Percentiles rank a stretch among this genome's conserved stretches.
Evolutionary conservation across 2,113 vertebrate genomes (phyloP).

Genomic region (Nematolebias whitei): DNA sequence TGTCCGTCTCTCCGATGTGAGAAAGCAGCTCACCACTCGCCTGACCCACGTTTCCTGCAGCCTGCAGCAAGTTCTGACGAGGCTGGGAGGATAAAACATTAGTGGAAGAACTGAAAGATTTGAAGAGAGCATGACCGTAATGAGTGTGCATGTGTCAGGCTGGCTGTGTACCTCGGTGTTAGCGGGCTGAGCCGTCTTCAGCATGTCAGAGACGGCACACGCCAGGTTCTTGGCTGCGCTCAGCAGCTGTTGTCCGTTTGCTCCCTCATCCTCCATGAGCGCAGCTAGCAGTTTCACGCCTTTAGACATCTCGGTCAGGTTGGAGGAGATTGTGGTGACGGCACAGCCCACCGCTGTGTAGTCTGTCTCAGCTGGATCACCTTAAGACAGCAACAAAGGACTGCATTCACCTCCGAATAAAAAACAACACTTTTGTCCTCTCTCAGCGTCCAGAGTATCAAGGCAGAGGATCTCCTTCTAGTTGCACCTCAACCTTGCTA

Average conservation of each 20-base stretch:
- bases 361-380: slow-evolving; percentile 95
- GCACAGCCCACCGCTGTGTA: slow-evolving; percentile 97
- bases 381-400: slow-evolving; percentile 62
- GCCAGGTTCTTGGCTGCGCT: slow-evolving; percentile 94
- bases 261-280: slow-evolving; percentile 94
- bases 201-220: slow-evolving; percentile 89
- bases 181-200: slow-evolving; percentile 93
- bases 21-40: slow-evolving; percentile 94
- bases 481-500: not conserved
- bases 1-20: slow-evolving; percentile 94
- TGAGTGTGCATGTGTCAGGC: not conserved
- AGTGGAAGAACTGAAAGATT: not conserved
- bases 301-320: slow-evolving; percentile 98
- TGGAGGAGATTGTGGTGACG: slow-evolving; percentile 97
- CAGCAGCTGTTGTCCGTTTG: slow-evolving; percentile 89
- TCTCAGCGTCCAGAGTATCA: no score
- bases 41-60: slow-evolving; percentile 94
- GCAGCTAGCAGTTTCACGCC: slow-evolving; percentile 94
- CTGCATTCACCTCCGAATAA: not conserved
- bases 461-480: no score
- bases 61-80: slow-evolving; percentile 94
- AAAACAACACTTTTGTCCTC: not conserved
- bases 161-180: slow-evolving; percentile 84
- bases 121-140: not conserved
- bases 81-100: slow-evolving; percentile 77